Evolutionary conservation across 2,113 vertebrate genomes (phyloP).

Genomic region (Cololabis saira): DNA sequence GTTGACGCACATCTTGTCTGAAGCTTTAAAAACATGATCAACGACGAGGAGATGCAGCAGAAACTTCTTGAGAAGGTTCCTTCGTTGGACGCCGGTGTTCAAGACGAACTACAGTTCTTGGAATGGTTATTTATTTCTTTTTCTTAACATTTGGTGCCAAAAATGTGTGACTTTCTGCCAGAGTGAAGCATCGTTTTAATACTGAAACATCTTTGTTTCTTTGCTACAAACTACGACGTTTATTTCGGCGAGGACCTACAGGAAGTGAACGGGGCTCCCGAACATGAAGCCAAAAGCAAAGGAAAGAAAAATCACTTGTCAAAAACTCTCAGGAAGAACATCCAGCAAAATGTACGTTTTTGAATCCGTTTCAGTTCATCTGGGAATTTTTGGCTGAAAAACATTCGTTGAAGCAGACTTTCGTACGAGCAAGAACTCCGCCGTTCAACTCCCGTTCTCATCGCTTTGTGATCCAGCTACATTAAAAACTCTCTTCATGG

Average conservation of each 20-base stretch:
- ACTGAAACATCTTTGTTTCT: slow-evolving; percentile 10
- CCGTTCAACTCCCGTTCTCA: too few relatives aligned
- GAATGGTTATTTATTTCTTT: background rate
- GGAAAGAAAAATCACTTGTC: background rate
- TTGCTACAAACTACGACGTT: background rate
- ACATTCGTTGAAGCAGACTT: background rate
- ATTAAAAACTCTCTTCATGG: too few relatives aligned
- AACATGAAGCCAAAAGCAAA: background rate
- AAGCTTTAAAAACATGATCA: too few relatives aligned
- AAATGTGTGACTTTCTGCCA: background rate
- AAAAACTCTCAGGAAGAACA: background rate
- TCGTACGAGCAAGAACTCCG: too few relatives aligned
- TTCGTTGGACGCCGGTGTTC: too few relatives aligned
- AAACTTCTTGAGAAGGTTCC: too few relatives aligned
- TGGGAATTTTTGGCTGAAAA: background rate
- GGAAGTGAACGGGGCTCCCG: background rate
- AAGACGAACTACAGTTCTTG: too few relatives aligned
- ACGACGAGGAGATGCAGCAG: too few relatives aligned
- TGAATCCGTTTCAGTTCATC: too few relatives aligned
- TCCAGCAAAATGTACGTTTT: background rate
- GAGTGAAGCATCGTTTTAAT: slow-evolving; percentile 42
- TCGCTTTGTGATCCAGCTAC: too few relatives aligned
- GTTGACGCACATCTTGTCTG: too few relatives aligned
- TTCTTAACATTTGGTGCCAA: background rate
- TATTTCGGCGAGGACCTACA: too few relatives aligned